Conservation (phyloP, 1,140 invertebrate genomes). For the Megalopta genalis region DNA sequence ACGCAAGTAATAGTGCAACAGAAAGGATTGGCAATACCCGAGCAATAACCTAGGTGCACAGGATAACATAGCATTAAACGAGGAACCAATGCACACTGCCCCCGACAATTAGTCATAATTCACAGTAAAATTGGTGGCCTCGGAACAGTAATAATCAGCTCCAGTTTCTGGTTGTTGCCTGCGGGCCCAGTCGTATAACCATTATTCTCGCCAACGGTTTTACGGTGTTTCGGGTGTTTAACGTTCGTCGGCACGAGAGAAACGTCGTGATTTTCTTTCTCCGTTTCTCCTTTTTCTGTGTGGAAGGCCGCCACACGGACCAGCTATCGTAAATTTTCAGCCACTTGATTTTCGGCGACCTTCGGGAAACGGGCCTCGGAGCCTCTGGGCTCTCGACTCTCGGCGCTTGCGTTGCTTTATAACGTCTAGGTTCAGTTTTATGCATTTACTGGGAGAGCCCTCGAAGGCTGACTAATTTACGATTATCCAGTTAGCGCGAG, state of each 20-base stretch:
- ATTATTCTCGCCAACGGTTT: conserved; percentile 17
- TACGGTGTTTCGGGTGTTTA: conserved; percentile 5
- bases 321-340: conserved; percentile 15
- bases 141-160: conserved; percentile 2
- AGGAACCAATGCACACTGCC: neutral
- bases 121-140: neutral
- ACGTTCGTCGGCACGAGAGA: neutral
- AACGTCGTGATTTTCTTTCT: too few relatives aligned
- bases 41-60: too few relatives aligned
- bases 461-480: neutral
- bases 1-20: too few relatives aligned
- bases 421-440: neutral
- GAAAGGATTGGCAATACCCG: neutral
- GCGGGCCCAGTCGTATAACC: conserved; percentile 4
- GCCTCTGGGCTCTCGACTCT: too few relatives aligned
- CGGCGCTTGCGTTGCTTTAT: neutral
- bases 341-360: conserved; percentile 2
- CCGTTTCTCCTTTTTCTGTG: neutral
- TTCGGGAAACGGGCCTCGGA: neutral
- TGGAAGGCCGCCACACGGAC: neutral
- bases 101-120: conserved; percentile 22
- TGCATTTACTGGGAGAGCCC: neutral
- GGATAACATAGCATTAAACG: neutral
- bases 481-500: neutral
- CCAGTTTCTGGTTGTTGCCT: neutral